Evolutionary conservation across 1,140 invertebrate species (phyloP).

Genomic region (Rhopalosiphum padi): DNA sequence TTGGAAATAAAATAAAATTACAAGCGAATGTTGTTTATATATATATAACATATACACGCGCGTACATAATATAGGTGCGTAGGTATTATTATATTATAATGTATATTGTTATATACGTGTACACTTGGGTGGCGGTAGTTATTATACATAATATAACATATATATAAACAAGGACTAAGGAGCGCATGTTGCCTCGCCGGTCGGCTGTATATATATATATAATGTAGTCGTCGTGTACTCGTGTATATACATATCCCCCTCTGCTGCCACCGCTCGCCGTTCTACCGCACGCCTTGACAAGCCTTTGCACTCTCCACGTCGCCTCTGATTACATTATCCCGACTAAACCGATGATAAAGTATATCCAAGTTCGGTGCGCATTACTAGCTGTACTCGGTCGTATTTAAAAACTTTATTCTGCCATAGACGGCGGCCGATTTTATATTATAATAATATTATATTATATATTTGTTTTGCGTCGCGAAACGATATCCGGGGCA

Average conservation of each 20-base stretch:
- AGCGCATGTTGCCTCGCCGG: background rate
- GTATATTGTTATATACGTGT: background rate
- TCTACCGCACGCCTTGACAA: background rate
- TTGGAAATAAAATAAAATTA: background rate
- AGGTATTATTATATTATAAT: no score
- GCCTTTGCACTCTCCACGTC: conserved; percentile 35
- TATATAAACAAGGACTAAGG: background rate
- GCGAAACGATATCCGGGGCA: background rate
- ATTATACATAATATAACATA: background rate
- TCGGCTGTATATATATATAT: background rate
- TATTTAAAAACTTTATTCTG: conserved; percentile 39
- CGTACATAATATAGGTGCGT: background rate
- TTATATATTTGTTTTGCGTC: background rate
- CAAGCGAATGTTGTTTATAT: background rate
- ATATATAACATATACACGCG: background rate
- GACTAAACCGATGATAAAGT: conserved; percentile 38
- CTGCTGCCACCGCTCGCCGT: no score
- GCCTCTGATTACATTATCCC: background rate
- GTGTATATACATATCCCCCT: background rate
- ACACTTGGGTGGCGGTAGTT: background rate
- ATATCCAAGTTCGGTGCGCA: background rate
- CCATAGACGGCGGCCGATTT: background rate
- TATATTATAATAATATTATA: background rate
- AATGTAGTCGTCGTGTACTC: background rate
- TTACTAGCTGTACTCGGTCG: background rate